Percentiles rank a stretch among this genome's conserved stretches.
These are phyloP conservation scores for Acrobasis repandana DNA, from an alignment of 2,888 invertebrate genomes.

Conservation along the genomic window DNA sequence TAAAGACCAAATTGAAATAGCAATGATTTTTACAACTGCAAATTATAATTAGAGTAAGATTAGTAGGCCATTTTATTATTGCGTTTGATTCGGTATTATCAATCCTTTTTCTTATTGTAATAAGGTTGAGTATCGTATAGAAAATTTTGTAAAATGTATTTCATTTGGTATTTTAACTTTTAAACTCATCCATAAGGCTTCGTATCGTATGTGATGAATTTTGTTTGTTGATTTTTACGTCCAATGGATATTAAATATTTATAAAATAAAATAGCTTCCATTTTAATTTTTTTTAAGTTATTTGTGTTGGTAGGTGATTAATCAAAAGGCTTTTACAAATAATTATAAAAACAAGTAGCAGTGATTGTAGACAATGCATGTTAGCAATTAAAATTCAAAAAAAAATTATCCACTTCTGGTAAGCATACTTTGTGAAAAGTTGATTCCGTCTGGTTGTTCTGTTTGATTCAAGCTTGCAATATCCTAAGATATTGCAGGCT, in stretches of 20 bases:
- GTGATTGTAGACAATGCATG: no score
- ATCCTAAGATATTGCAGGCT: no score
- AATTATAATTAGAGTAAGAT: constrained; percentile 41
- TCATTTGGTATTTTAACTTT: constrained; percentile 38
- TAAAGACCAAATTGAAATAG: constrained; percentile 34
- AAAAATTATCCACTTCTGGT: no score
- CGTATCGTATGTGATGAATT: constrained; percentile 32
- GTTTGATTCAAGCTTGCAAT: no score
- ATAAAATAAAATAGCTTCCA: constrained; percentile 33
- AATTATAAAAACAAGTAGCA: neutral
- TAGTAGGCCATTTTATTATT: constrained; percentile 50
- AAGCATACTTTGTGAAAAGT: no score
- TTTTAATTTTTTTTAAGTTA: neutral
- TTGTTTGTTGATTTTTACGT: constrained; percentile 45
- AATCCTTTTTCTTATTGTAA: constrained; percentile 34
- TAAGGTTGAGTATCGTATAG: constrained; percentile 37
- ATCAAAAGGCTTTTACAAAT: neutral
- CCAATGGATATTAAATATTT: constrained; percentile 43
- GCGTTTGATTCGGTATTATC: constrained; percentile 34
- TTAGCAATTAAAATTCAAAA: no score
- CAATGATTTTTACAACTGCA: constrained; percentile 22
- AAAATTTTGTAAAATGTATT: constrained; percentile 16
- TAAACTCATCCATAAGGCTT: constrained; percentile 50
- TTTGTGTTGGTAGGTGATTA: neutral
- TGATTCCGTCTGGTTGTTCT: no score